Evolutionary conservation across 2,113 vertebrate species (phyloP), one percentile per base, ranked within the genome.

Genomic region (Cichladusa arquata): DNA sequence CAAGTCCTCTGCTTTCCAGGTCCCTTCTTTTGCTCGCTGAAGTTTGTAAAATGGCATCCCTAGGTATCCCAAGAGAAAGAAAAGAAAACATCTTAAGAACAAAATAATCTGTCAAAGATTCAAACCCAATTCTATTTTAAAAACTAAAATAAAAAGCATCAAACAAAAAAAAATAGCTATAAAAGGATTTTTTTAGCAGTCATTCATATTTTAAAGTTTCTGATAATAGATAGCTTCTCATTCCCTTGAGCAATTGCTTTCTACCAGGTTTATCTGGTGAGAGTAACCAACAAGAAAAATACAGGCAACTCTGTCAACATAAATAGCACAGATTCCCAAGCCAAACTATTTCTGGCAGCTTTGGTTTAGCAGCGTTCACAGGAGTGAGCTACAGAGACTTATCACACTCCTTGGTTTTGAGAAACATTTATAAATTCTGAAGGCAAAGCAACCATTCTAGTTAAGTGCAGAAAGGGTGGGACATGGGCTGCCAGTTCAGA

Each of bases 21-120:
- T 87, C 76, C 97, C 98, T 94, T 99, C 99, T 93, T 98, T 98
- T 47, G 98, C 98, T 92, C 86, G 95, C 95, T 98, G 99, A 42
- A 97, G 93, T 91, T 98, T 98, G 90, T 98, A 98, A 47, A 98
- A 97, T 0, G 98, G 98, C 47, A 98, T 79, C 83, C 98, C 99
- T 99, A 96, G 24, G n/a, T 86, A 85, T 28, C 54, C 90, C 79
- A 91, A 80, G 81, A 81, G 53, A 94, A 92, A 54, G 23, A 77
- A 62, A 86, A 85, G 15, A 86, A 86, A 91, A 64, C 7, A 71
- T 54, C 45, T 78, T 82, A 34, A 92, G 42, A 66, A 76, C 8
- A 91, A 64, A 69, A 88, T 34, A 73, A 44, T 0, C 1, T 19
- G 22, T 38, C 56, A 44, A 48, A 78, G 53, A 82, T 15, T 85